A percentile compares a stretch with the other conserved stretches of the same genome.
Conservation (phyloP, 2,888 invertebrate species). For the Ormyrus thymus region DNA sequence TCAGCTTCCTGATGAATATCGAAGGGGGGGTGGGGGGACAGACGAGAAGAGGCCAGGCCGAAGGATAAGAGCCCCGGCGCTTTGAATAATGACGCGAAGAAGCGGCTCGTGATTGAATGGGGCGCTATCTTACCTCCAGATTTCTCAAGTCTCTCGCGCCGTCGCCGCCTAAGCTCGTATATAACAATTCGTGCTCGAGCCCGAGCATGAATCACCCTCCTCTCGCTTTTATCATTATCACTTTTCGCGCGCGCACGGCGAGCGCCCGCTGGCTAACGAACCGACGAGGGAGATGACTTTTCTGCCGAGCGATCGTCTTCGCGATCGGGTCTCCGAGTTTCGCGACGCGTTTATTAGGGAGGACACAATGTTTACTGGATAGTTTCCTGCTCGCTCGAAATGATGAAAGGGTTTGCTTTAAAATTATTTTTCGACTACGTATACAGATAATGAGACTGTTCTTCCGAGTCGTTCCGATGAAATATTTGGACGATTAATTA, state of each 20-base stretch:
- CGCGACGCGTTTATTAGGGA: too few relatives aligned
- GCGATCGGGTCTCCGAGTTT: too few relatives aligned
- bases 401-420: too few relatives aligned
- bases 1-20: conserved; percentile 56
- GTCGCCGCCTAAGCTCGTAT: background rate
- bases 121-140: conserved; percentile 55
- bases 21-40: conserved; percentile 10
- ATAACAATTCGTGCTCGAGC: conserved; percentile 40
- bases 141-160: conserved; percentile 52
- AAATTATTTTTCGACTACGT: too few relatives aligned
- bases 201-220: conserved; percentile 43
- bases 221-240: conserved; percentile 44
- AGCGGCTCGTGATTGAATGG: conserved; percentile 56
- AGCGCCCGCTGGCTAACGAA: background rate
- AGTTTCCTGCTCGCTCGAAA: too few relatives aligned
- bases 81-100: conserved; percentile 58
- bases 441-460: too few relatives aligned
- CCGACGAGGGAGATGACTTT: too few relatives aligned
- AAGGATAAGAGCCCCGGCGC: conserved; percentile 47
- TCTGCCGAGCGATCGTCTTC: too few relatives aligned
- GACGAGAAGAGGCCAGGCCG: conserved; percentile 8
- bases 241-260: conserved; percentile 21
- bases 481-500: too few relatives aligned
- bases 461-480: too few relatives aligned
- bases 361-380: too few relatives aligned